Base-by-base conservation (phyloP, 1,140 invertebrate genomes). In the Leptinotarsa lineolata region DNA sequence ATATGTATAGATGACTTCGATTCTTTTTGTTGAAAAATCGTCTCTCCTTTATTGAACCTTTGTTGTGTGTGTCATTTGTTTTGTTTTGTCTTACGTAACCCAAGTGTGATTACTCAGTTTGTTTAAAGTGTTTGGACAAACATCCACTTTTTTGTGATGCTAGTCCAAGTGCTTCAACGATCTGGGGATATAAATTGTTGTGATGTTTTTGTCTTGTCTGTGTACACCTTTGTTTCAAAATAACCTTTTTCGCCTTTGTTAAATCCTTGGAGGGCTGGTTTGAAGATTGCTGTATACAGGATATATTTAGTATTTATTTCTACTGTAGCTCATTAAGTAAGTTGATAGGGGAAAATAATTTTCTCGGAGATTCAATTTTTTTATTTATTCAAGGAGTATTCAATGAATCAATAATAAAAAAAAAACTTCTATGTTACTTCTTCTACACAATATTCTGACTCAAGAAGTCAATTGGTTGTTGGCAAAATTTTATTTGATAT, bases 171-270 rank as follows among this genome's bases (percentile, higher is more conserved):
- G n/a, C n/a, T 54, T 54, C 16, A 18, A 54, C n/a, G 48, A 54
- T n/a, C n/a, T 54, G 48, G 13, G 13, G n/a, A 54, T 18, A 15
- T 18, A 5, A 18, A 2, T 54, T 54, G 48, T 54, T 18, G 15
- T 54, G 48, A 54, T 54, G 48, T 54, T 16, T 54, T n/a, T 54
- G 48, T 54, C 48, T 54, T 54, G 48, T 18, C n/a, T 54, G 48
- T 54, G 48, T 54, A 16, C 48, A 54, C 48, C 48, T 54, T 13
- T 54, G 48, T 54, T 54, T 54, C n/a, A 18, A 54, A 54, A 54
- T 54, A 54, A 54, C 48, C 48, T 54, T 13, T 54, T 54, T 54
- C 16, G 48, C 48, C 48, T 54, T 18, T 54, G 15, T 54, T 18
- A 54, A 54, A 54, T 54, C 48, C 48, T n/a, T 54, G 16, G 48